Evolutionary conservation across 1,140 invertebrate species (phyloP), one percentile per base, ranked within the genome.

Genomic region (Musca vetustissima): DNA sequence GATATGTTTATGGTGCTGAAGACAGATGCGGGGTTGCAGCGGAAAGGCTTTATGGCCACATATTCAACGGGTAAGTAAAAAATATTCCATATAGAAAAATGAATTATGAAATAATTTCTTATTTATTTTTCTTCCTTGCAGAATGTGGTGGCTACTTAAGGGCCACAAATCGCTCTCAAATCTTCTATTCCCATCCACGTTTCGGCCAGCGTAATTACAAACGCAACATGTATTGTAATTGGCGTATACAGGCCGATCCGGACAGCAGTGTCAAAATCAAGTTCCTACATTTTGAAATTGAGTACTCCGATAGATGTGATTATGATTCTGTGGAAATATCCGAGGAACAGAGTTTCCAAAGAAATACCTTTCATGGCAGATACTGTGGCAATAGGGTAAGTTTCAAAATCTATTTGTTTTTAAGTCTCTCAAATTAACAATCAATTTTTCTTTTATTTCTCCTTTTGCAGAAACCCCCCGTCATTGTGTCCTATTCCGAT

Each of bases 1-100:
- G 91, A 94, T 79, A 92, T 99, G 89, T 96, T 94, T 74, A 94
- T 99, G 88, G 90, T 96, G 0, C 97, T 99, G 79, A 96, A 95
- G 80, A 97, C 95, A 0, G 97, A 99, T 83, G 90, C 90, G 1
- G 94, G 94, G 0, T 92, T 98, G 1, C 95, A 98, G 80, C 88
- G 93, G 59, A 94, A 92, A 81, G 96, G 96, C 14, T 98, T 99
- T 77, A 86, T 90, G 50, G 97, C 94, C 0, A 90, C 88, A 9
- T 95, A 98, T 79, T 89, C 90, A 4, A 97, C 97, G 77, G 95
- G 94, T 96, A 83, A 83, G 75, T 21, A 59, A 59, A 14, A 13
- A 4, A 59, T 1, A 28, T 28, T 15, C 22, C 4, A 13, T 25
- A 25, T 17, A 13, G 15, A 32, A 21, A 21, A 9, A 17, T 11